phyloP scores from a whole-genome alignment of 2,797 vertebrate genomes.

The Coregonus suidteri region DNA sequence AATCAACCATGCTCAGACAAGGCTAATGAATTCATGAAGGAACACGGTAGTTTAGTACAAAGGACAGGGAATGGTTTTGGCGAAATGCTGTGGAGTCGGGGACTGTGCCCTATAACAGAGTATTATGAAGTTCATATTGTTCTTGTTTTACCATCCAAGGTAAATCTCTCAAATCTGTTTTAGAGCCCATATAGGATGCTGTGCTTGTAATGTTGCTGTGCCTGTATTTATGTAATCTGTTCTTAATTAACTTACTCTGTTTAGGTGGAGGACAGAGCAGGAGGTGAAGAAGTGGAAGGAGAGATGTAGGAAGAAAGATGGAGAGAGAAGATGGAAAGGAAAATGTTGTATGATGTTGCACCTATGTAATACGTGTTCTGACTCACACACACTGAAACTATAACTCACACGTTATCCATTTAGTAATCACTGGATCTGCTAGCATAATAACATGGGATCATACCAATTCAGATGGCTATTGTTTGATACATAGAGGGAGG shows the following conservation, averaged over 20 bases:
- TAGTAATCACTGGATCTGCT: neutral
- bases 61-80: neutral
- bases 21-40: neutral
- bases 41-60: neutral
- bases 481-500: neutral
- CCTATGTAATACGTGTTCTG: conserved; percentile 3
- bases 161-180: neutral
- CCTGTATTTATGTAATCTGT: neutral
- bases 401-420: neutral
- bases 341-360: neutral
- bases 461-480: neutral
- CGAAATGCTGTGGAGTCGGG: neutral
- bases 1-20: neutral
- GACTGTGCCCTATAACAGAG: neutral
- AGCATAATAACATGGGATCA: neutral
- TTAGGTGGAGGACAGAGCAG: conserved; percentile 18
- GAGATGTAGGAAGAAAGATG: conserved; percentile 4
- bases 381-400: neutral
- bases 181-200: neutral
- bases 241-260: neutral
- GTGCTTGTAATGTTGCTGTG: neutral
- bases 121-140: neutral
- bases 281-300: conserved; percentile 9
- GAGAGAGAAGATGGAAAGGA: conserved; percentile 17
- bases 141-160: neutral